These are phyloP conservation scores for Melinaea marsaeus DNA, from an alignment of 2,888 invertebrate genomes.

Conservation along the genomic window DNA sequence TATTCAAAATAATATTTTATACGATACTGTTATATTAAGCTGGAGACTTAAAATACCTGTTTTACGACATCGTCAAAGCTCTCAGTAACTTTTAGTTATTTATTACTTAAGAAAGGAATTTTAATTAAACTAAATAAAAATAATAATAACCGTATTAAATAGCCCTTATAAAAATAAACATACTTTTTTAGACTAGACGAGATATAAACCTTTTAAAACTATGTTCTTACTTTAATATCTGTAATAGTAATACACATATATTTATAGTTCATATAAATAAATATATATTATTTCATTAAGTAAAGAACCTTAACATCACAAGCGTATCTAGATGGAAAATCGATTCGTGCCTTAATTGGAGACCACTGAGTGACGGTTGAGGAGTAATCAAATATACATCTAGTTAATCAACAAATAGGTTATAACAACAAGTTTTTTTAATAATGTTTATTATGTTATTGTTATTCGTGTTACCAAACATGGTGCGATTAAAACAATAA, in stretches of 20 bases:
- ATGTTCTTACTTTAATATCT: too few species aligned
- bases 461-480: too few species aligned
- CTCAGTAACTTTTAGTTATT: constrained; percentile 14
- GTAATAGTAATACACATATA: too few species aligned
- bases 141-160: not conserved
- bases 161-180: too few species aligned
- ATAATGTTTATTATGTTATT: too few species aligned
- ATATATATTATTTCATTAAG: constrained; percentile 11
- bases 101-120: constrained; percentile 13
- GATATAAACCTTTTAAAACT: too few species aligned
- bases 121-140: constrained; percentile 6
- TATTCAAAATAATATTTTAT: constrained; percentile 4
- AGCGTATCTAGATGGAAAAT: constrained; percentile 20
- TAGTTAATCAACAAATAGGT: constrained; percentile 14
- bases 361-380: constrained; percentile 19
- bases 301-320: constrained; percentile 15
- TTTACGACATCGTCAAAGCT: constrained; percentile 20
- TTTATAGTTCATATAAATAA: too few species aligned
- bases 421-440: not conserved
- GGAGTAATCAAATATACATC: constrained; percentile 29
- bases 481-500: too few species aligned
- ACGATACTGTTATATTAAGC: constrained; percentile 5
- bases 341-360: constrained; percentile 26
- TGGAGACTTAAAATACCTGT: constrained; percentile 11
- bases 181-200: too few species aligned